Evolutionary conservation across 2,113 vertebrate species (phyloP), one percentile per base, ranked within the genome.

Genomic region (Heterocephalus glaber): DNA sequence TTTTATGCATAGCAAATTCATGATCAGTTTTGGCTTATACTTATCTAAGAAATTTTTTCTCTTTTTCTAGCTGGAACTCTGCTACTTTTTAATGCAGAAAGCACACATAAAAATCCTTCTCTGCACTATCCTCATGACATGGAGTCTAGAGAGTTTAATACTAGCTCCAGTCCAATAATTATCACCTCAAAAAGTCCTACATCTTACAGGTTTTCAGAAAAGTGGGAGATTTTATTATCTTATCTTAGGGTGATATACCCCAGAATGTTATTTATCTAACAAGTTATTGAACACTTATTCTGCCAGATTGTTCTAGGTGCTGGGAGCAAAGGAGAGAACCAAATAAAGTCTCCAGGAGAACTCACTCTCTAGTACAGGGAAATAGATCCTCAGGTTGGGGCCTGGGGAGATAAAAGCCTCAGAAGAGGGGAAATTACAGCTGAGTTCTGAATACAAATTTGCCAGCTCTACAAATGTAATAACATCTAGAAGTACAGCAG

Each of bases 131-230:
- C 86, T 61, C 72, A 4, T 70, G 17, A 88, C 41, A 74, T 56
- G 54, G 30, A 33, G n/a, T 83, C 93, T 47, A 52, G 60, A 84
- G 26, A 96, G 19, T 35, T 66, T 33, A 70, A 44, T 28, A 86
- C 47, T 44, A 82, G 16, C 81, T 87, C 58, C 8, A 61, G 74
- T 10, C 33, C 44, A 49, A 58, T 90, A n/a, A 38, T 41, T 20
- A 61, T 89, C 44, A 12, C 49, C 61, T 76, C 68, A 52, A 33
- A 94, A 95, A 82, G 28, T 65, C 86, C 86, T 58, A 61, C 30
- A 83, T 91, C 58, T 95, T 80, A 85, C 17, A 89, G 52, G 11
- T 80, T 90, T 82, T 94, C 76, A 77, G 33, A 89, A 65, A 88
- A 95, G 38, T 61, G 17, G 3, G 49, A n/a, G 5, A 61, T 90